Percentiles rank a stretch among this genome's conserved stretches.
These are phyloP conservation scores for Danaus plexippus DNA, from an alignment of 1,140 invertebrate genomes.

Conservation along the genomic window DNA sequence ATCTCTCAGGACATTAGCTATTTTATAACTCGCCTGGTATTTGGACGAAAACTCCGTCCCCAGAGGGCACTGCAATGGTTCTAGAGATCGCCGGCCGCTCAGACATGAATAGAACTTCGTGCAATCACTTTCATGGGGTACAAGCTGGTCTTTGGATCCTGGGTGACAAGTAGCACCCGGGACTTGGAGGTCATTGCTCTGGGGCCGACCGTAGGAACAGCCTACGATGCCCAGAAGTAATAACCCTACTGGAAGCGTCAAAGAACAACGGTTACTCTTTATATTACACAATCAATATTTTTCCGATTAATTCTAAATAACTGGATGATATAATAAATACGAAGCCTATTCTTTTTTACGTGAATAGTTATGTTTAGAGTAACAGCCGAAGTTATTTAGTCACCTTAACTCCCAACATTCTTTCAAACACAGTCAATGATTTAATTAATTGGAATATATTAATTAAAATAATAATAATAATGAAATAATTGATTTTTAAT, in stretches of 20 bases:
- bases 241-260: conserved; percentile 29
- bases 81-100: conserved; percentile 28
- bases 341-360: too few relatives aligned
- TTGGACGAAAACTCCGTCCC: conserved; percentile 41
- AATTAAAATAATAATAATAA: too few relatives aligned
- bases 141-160: conserved; percentile 22
- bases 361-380: too few relatives aligned
- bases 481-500: too few relatives aligned
- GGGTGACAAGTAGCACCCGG: conserved; percentile 6
- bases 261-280: neutral
- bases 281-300: too few relatives aligned
- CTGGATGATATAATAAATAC: too few relatives aligned
- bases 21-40: conserved; percentile 30
- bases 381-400: too few relatives aligned
- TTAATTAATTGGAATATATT: too few relatives aligned
- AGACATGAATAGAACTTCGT: conserved; percentile 57
- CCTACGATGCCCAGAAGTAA: conserved; percentile 31
- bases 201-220: conserved; percentile 23
- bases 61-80: conserved; percentile 30
- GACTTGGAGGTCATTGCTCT: neutral
- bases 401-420: too few relatives aligned
- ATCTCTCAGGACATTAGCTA: too few relatives aligned
- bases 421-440: too few relatives aligned
- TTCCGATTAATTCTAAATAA: too few relatives aligned
- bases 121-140: conserved; percentile 53